Percentiles rank a stretch among this genome's conserved stretches.
phyloP scores from a whole-genome alignment of 2,888 invertebrate genomes.

The Rhodophaea formosa region DNA sequence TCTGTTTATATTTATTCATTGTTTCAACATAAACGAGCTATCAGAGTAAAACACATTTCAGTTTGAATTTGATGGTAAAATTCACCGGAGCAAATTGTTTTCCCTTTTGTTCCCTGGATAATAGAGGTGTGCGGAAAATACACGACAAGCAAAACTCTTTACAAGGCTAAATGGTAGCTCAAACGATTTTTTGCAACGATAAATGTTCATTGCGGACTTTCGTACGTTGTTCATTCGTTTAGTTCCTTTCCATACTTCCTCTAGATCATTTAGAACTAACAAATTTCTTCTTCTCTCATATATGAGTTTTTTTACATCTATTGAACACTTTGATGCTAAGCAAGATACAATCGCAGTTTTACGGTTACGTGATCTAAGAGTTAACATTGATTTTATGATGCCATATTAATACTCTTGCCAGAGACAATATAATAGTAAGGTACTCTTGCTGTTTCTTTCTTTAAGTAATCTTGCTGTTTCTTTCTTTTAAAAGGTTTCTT shows the following conservation, averaged over 20 bases:
- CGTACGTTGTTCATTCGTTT: not conserved
- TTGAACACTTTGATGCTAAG: no score
- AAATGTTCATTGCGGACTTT: not conserved
- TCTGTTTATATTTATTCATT: not conserved
- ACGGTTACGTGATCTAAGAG: no score
- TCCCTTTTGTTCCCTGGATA: constrained; percentile 3
- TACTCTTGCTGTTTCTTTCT: no score
- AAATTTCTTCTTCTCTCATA: not conserved
- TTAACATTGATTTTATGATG: no score
- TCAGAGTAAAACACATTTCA: not conserved
- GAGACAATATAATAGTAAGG: no score
- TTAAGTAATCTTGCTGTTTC: no score
- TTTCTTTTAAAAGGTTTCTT: no score
- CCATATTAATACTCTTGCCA: no score
- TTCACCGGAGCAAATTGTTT: not conserved
- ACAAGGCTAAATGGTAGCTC: constrained; percentile 3
- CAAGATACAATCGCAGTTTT: no score
- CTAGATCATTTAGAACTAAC: no score
- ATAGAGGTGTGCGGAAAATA: constrained; percentile 8
- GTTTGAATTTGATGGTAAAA: not conserved
- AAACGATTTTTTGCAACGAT: constrained; percentile 1
- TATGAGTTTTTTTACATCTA: not conserved
- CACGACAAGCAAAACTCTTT: constrained; percentile 1
- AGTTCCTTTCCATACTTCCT: no score
- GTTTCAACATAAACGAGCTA: not conserved